These are phyloP conservation scores for Pseudachorutes palmiensis DNA, from an alignment of 1,140 invertebrate genomes.

Conservation along the genomic window DNA sequence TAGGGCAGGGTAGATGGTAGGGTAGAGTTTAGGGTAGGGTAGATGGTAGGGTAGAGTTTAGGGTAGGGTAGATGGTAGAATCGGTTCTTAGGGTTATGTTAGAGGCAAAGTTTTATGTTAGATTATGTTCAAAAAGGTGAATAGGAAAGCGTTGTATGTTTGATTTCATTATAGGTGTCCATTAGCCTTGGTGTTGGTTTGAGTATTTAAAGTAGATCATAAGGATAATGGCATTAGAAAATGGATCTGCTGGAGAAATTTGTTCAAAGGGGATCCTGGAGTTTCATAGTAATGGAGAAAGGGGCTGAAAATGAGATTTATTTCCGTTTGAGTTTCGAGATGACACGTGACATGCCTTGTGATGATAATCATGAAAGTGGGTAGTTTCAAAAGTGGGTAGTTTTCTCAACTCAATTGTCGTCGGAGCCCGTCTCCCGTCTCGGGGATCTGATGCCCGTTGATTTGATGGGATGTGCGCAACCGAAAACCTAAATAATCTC, in stretches of 20 bases:
- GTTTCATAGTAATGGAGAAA: background rate
- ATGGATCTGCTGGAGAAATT: background rate
- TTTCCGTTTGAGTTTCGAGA: constrained; percentile 9
- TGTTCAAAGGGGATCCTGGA: background rate
- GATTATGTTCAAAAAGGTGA: too few species aligned
- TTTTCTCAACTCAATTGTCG: background rate
- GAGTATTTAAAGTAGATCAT: background rate
- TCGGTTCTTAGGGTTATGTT: too few species aligned
- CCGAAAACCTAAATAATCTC: constrained; percentile 9
- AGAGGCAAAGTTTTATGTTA: too few species aligned
- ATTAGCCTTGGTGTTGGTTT: background rate
- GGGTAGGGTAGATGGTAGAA: background rate
- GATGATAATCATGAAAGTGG: constrained; percentile 13
- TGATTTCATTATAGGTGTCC: too few species aligned
- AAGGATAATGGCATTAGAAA: constrained; percentile 6
- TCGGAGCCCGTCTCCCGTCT: background rate
- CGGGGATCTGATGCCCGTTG: background rate
- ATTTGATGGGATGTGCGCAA: constrained; percentile 9
- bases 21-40: background rate
- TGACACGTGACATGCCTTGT: constrained; percentile 13
- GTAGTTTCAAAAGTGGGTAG: background rate
- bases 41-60: background rate
- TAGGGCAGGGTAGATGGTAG: background rate
- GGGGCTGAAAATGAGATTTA: constrained; percentile 11
- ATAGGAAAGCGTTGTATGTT: too few species aligned